Base-by-base conservation (phyloP, 2,888 invertebrate genomes). In the Dynastes tityus region DNA sequence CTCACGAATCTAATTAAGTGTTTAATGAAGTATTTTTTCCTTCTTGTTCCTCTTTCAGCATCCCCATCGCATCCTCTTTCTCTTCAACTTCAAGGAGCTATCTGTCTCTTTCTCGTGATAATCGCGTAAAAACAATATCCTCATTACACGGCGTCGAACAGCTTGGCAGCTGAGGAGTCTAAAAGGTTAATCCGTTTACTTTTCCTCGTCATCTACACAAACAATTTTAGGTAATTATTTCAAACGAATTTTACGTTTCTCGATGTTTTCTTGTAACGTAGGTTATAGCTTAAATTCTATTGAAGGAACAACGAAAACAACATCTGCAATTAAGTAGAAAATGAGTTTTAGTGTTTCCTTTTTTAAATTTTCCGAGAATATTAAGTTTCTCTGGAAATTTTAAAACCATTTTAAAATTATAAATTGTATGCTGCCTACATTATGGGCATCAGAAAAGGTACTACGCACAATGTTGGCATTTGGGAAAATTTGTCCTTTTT, bases 91-190 rank as follows among this genome's bases (percentile, higher is more conserved):
- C 22, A 37, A 58, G 37, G 45, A 45, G 45, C 45, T 55, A 29
- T 53, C 73, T 53, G 13, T 58, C 73, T 73, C 73, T 73, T 40
- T 53, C 73, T 53, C 49, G 53, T 55, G 68, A 81, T 85, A 85
- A 84, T 85, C 81, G 78, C 82, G 82, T 85, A 85, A 85, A 84
- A 85, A 84, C 85, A 84, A 84, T 85, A 84, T 85, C 84, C 85
- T 84, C 81, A 81, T 81, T 82, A 80, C 76, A 58, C 45, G 45
- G 79, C 70, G 78, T 70, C 58, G 79, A 32, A 70, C 78, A 77
- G 65, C 76, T 49, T 40, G 76, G 53, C 63, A 65, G 75, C 74
- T 2, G 11, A 45, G 45, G 45, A 80, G 74, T 78, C 51, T 67
- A 40, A 68, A 68, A 76, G 68, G 55, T 76, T 80, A 80, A 78